Evolutionary conservation across 2,888 invertebrate species (phyloP).

Genomic region (Nomada flava): DNA sequence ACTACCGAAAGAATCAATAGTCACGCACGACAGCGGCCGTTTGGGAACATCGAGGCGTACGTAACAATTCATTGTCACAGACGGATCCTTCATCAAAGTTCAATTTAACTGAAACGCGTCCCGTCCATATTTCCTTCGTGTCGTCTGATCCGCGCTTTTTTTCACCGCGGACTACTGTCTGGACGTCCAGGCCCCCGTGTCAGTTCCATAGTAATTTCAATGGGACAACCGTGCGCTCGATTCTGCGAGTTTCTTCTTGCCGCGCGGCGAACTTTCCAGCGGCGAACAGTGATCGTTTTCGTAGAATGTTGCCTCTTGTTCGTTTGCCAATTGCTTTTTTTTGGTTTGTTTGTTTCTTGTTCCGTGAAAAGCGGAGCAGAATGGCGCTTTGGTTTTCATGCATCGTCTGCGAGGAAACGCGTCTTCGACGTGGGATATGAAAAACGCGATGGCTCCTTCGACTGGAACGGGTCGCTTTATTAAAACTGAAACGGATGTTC

Average conservation of each 20-base stretch:
- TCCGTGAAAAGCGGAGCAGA: neutral
- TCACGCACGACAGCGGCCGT: slow-evolving; percentile 12
- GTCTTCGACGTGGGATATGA: slow-evolving; percentile 30
- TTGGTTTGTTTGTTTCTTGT: no score
- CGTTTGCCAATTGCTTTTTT: slow-evolving; percentile 32
- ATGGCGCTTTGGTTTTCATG: neutral
- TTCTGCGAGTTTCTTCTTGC: slow-evolving; percentile 14
- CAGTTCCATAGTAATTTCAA: slow-evolving; percentile 28
- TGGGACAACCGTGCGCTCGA: neutral
- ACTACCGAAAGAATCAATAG: slow-evolving; percentile 30
- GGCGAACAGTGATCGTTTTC: slow-evolving; percentile 7
- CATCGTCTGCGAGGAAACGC: neutral
- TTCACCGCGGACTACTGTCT: slow-evolving; percentile 6
- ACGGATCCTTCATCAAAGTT: slow-evolving; percentile 62
- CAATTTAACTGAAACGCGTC: slow-evolving; percentile 61
- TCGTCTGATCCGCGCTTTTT: neutral
- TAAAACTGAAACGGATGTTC: slow-evolving; percentile 9
- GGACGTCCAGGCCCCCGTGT: slow-evolving; percentile 30
- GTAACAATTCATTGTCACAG: slow-evolving; percentile 52
- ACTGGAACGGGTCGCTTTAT: slow-evolving; percentile 22
- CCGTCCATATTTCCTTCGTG: slow-evolving; percentile 45
- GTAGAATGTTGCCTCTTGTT: neutral
- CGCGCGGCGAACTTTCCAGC: slow-evolving; percentile 15
- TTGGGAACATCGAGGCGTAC: slow-evolving; percentile 25
- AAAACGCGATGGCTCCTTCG: slow-evolving; percentile 6